A percentile compares a stretch with the other conserved stretches of the same genome.
Conservation (phyloP, 2,888 invertebrate species). For the Lasioglossum villosulum region DNA sequence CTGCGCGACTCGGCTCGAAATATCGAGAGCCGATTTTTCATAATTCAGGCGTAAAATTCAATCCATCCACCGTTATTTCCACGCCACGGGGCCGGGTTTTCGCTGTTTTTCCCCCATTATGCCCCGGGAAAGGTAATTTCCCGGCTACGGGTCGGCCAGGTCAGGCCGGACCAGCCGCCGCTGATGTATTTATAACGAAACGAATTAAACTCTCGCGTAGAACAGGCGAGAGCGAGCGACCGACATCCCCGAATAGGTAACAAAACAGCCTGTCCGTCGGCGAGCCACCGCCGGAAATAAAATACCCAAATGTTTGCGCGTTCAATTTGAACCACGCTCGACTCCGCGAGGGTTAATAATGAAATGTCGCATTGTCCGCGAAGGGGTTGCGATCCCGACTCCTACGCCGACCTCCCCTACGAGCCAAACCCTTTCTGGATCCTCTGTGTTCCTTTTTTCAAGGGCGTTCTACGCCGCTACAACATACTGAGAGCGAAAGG, state of each 20-base stretch:
- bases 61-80: constrained; percentile 46
- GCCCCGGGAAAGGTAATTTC: constrained; percentile 64
- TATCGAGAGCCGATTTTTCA: constrained; percentile 62
- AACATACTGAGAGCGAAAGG: not conserved
- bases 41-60: constrained; percentile 59
- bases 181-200: constrained; percentile 72
- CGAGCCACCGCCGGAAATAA: constrained; percentile 63
- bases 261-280: constrained; percentile 60
- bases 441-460: constrained; percentile 11
- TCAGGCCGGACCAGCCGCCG: constrained; percentile 34
- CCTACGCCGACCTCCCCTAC: constrained; percentile 9
- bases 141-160: constrained; percentile 23
- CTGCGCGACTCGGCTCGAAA: constrained; percentile 26
- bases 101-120: constrained; percentile 60
- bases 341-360: constrained; percentile 73
- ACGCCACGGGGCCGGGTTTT: constrained; percentile 37
- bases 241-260: constrained; percentile 61
- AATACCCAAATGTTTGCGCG: constrained; percentile 74
- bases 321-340: constrained; percentile 67
- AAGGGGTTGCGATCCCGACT: constrained; percentile 64
- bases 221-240: constrained; percentile 37
- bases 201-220: constrained; percentile 68
- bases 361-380: constrained; percentile 79
- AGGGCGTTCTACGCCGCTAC: not conserved
- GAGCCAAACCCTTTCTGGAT: not conserved